These are phyloP conservation scores for Rostratula benghalensis DNA, from an alignment of 2,113 vertebrate genomes.

Conservation along the genomic window DNA sequence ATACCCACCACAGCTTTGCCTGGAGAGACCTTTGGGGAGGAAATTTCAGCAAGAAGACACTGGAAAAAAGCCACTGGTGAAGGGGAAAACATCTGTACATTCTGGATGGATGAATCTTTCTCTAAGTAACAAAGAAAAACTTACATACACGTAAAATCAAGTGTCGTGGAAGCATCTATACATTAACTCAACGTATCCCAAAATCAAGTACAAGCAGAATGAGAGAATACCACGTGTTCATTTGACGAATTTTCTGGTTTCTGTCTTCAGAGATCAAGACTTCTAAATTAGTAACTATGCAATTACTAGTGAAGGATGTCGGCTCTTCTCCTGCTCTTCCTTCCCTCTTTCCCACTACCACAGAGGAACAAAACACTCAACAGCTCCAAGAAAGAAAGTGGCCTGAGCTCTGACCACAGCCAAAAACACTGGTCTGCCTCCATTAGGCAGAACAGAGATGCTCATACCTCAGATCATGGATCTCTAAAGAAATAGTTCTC, in stretches of 20 bases:
- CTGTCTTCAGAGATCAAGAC: background rate
- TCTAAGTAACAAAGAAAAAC: background rate
- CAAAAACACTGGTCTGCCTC: background rate
- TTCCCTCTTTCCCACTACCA: background rate
- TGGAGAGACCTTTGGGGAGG: background rate
- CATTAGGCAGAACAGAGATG: background rate
- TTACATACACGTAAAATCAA: background rate
- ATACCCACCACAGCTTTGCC: background rate
- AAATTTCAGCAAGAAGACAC: background rate
- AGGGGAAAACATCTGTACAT: background rate
- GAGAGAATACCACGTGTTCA: background rate
- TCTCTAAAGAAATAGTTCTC: background rate
- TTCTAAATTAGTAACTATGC: background rate
- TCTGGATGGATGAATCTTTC: background rate
- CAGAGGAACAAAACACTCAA: background rate
- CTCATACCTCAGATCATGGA: background rate
- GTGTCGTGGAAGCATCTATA: background rate
- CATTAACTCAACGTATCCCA: background rate
- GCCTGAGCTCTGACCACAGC: background rate
- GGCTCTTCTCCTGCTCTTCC: background rate
- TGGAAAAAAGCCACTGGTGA: background rate
- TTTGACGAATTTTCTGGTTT: background rate
- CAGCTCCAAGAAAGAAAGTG: background rate
- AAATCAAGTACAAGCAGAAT: background rate
- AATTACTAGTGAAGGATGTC: background rate